A percentile compares a stretch with the other conserved stretches of the same genome.
phyloP scores from a whole-genome alignment of 2,888 invertebrate genomes.

The Andrena bicolor region DNA sequence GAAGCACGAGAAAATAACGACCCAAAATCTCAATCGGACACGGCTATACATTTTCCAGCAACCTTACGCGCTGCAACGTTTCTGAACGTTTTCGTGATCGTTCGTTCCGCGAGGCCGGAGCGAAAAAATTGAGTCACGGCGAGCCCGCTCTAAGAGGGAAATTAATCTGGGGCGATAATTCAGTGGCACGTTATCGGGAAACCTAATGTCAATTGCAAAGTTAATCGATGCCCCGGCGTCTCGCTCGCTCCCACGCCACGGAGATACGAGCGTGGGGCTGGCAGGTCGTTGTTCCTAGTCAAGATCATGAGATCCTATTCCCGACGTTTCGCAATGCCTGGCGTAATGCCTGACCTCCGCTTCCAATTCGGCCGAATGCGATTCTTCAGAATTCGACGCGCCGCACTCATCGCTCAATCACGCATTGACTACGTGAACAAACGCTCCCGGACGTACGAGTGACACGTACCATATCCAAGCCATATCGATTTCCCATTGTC shows the following conservation, averaged over 20 bases:
- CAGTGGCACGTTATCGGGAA: slow-evolving; percentile 72
- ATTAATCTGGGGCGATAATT: slow-evolving; percentile 78
- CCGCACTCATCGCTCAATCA: slow-evolving; percentile 71
- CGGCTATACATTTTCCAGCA: not conserved
- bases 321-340: slow-evolving; percentile 65
- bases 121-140: slow-evolving; percentile 31
- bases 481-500: slow-evolving; percentile 72
- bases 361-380: slow-evolving; percentile 60
- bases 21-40: too few species aligned
- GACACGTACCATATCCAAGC: slow-evolving; percentile 66
- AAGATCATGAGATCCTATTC: slow-evolving; percentile 66
- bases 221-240: slow-evolving; percentile 75
- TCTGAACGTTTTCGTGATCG: not conserved
- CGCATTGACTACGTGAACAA: slow-evolving; percentile 69
- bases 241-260: slow-evolving; percentile 11
- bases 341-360: slow-evolving; percentile 62
- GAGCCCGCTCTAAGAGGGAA: slow-evolving; percentile 55
- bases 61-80: not conserved
- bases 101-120: slow-evolving; percentile 41
- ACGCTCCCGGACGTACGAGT: slow-evolving; percentile 62
- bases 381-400: slow-evolving; percentile 66
- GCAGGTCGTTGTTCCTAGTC: slow-evolving; percentile 73
- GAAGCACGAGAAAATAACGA: too few species aligned
- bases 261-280: slow-evolving; percentile 73
- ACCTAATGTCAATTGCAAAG: slow-evolving; percentile 78